Percentiles rank a stretch among this genome's conserved stretches.
Evolutionary conservation across 2,113 vertebrate species (phyloP).

Genomic region (Colius striatus): DNA sequence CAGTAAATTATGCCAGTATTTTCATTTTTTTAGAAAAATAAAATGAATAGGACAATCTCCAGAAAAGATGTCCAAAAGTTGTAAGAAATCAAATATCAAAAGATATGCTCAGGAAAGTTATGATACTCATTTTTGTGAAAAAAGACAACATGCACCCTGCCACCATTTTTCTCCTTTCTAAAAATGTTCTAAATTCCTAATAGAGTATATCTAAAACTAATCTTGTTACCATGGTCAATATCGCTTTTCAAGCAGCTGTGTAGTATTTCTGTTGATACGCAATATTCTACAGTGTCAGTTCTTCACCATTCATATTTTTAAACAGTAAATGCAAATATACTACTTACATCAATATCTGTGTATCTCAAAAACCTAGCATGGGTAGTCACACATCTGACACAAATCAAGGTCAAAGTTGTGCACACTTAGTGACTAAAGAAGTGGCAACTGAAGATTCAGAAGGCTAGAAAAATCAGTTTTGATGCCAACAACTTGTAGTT

Average conservation of each 20-base stretch:
- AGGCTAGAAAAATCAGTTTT: neutral
- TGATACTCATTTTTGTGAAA: neutral
- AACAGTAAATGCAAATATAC: neutral
- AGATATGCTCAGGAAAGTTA: neutral
- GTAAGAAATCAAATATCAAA: neutral
- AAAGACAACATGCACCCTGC: neutral
- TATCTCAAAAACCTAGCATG: neutral
- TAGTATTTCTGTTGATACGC: neutral
- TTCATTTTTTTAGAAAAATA: neutral
- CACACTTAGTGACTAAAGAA: accelerated
- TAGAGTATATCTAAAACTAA: neutral
- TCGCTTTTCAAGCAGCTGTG: neutral
- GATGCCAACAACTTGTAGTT: neutral
- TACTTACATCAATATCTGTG: accelerated
- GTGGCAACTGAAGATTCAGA: neutral
- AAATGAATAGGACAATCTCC: neutral
- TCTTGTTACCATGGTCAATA: accelerated
- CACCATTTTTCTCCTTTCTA: neutral
- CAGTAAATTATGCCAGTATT: neutral
- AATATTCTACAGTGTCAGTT: neutral
- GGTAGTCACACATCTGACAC: neutral
- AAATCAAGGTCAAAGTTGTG: neutral
- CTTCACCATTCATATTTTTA: neutral
- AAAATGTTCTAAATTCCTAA: neutral
- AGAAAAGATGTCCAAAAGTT: neutral